Evolutionary conservation across 2,113 vertebrate genomes (phyloP), one percentile per base, ranked within the genome.

Genomic region (Ranitomeya variabilis): DNA sequence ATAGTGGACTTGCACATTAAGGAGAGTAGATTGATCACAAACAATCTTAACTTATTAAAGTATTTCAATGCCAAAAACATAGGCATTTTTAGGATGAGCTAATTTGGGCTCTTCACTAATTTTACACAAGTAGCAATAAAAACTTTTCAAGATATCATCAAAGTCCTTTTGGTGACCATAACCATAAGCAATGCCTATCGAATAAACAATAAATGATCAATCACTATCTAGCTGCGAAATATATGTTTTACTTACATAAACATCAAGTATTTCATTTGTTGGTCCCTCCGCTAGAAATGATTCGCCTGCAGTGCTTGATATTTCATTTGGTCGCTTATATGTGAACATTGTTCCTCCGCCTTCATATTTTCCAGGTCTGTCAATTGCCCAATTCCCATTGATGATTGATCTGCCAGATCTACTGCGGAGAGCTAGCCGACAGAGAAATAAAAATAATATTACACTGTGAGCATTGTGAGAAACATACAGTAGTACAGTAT

Each of bases 381-480:
- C 97, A 64, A 99, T 99, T 0, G 97, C 98, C 97, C 98, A 99
- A 94, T 99, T 99, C 4, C 98, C 97, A 0, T 99, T 99, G 92
- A 98, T 97, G 93, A 98, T 98, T 90, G 97, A 97, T 83, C 97
- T 95, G 0, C 97, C 97, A 0, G 97, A 97, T 66, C 96, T 96
- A 89, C 97, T 99, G 85, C 96, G 93, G 89, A 99, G 88, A 0
- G 98, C 98, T 99, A 79, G 93, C 57, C 80, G 10, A 90, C 91
- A 79, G 90, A 83, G 23, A 67, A 12, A 83, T 45, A 45, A 45
- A 45, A 45, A 45, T 45, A 45, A 45, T 45, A 67, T 52, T 19
- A 3, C 3, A n/a, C 37, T 66, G 37, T 19, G 51, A 67, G 18
- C 8, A 52, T 14, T 18, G 15, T 26, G 37, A 60, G 15, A 62